Evolutionary conservation across 1,140 invertebrate species (phyloP).

Genomic region (Diploscapter pachys): DNA sequence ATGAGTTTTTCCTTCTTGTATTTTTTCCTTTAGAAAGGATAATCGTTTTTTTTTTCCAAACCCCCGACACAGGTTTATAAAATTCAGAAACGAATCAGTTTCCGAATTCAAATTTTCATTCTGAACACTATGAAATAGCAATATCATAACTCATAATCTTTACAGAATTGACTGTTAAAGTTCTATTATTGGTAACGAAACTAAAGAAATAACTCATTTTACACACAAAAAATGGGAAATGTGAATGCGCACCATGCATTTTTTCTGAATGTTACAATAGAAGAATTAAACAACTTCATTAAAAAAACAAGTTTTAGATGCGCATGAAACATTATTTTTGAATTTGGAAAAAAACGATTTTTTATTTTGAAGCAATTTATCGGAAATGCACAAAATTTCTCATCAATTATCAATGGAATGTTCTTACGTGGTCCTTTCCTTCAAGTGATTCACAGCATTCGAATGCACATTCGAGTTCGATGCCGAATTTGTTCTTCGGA

Average conservation of each 20-base stretch:
- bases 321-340: too few relatives aligned
- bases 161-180: too few relatives aligned
- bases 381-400: not conserved
- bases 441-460: constrained; percentile 36
- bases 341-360: too few relatives aligned
- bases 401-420: too few relatives aligned
- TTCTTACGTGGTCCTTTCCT: constrained; percentile 20
- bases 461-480: constrained; percentile 36
- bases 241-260: not conserved
- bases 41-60: not conserved
- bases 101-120: too few relatives aligned
- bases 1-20: too few relatives aligned
- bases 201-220: not conserved
- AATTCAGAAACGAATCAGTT: constrained; percentile 4
- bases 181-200: too few relatives aligned
- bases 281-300: not conserved
- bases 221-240: not conserved
- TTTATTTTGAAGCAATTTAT: not conserved
- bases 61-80: not conserved
- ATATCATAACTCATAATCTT: too few relatives aligned
- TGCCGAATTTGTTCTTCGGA: constrained; percentile 26
- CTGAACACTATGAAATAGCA: too few relatives aligned
- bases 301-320: not conserved
- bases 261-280: not conserved
- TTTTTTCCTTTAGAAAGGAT: constrained; percentile 1